Evolutionary conservation across 2,113 vertebrate genomes (phyloP), one percentile per base, ranked within the genome.

Genomic region (Mixornis gularis): DNA sequence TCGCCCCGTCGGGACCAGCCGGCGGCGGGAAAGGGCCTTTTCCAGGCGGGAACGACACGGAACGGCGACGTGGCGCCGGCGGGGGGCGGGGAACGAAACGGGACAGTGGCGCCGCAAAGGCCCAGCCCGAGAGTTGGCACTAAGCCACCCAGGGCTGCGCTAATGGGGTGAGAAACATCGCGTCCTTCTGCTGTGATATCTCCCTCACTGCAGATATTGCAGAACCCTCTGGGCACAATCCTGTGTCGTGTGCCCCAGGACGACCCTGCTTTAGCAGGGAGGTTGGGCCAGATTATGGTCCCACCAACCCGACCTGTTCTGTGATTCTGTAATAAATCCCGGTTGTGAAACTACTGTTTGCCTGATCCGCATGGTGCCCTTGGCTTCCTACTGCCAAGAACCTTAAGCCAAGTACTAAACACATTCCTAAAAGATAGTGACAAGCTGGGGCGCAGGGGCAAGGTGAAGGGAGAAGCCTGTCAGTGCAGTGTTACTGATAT

Each of bases 21-120:
- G 27, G 41, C 40, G 24, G 30, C 38, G 62, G 27, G 90, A 68
- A 41, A 4, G 12, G 59, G 32, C 32, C 5, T 20, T 27, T 26
- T 5, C 19, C 29, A 0, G 7, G 2, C 2, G 41, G 43, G 41
- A 15, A 6, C 24, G 0, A 3, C n/a, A 1, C 11, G 11, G 21
- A 26, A 36, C 16, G 10, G 81, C 53, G 11, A 22, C 27, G 72
- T 48, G 72, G 77, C 24, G n/a, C 46, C 19, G 16, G 32, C 52
- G 5, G 13, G 29, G 20, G 5, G 4, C 17, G 26, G 30, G 7
- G 15, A 13, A n/a, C 12, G 6, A 5, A 22, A 25, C 2, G n/a
- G 38, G 21, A 4, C 36, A 1, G 38, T 7, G 34, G 25, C 5
- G 11, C 38, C 34, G 24, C 41, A 14, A 12, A 72, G 79, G 69